phyloP scores from a whole-genome alignment of 2,888 invertebrate species.

The Argynnis bischoffii region DNA sequence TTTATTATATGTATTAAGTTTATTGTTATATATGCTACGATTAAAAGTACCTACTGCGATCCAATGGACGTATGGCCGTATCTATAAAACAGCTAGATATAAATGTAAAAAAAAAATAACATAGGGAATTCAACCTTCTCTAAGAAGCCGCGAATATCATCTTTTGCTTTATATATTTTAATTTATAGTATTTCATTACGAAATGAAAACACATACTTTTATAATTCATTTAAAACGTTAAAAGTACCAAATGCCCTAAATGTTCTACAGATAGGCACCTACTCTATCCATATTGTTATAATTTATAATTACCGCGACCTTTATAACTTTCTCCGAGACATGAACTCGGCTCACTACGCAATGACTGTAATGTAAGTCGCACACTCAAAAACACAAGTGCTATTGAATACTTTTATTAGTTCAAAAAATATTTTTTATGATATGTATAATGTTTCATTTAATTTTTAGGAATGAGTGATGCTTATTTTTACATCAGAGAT shows the following conservation, averaged over 20 bases:
- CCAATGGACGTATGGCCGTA: too few relatives aligned
- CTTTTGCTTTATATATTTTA: too few relatives aligned
- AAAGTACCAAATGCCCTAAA: background rate
- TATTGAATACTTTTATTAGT: background rate
- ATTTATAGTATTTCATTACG: too few relatives aligned
- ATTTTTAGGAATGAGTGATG: background rate
- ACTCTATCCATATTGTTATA: slow-evolving; percentile 32
- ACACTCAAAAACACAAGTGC: slow-evolving; percentile 42
- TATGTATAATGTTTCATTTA: background rate
- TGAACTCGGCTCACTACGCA: slow-evolving; percentile 51
- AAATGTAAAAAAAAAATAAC: too few relatives aligned
- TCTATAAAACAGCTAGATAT: too few relatives aligned
- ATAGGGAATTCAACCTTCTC: too few relatives aligned
- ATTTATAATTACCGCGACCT: slow-evolving; percentile 61
- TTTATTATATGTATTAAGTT: too few relatives aligned
- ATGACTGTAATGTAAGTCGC: slow-evolving; percentile 44
- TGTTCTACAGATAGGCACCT: background rate
- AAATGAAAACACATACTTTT: too few relatives aligned
- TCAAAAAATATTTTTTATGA: background rate
- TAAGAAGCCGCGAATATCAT: too few relatives aligned
- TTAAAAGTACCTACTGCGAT: too few relatives aligned
- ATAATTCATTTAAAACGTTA: background rate
- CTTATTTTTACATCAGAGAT: too few relatives aligned
- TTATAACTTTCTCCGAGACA: slow-evolving; percentile 64
- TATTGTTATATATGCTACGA: too few relatives aligned